Evolutionary conservation across 2,888 invertebrate genomes (phyloP), one percentile per base, ranked within the genome.

Genomic region (Nycteola revayana): DNA sequence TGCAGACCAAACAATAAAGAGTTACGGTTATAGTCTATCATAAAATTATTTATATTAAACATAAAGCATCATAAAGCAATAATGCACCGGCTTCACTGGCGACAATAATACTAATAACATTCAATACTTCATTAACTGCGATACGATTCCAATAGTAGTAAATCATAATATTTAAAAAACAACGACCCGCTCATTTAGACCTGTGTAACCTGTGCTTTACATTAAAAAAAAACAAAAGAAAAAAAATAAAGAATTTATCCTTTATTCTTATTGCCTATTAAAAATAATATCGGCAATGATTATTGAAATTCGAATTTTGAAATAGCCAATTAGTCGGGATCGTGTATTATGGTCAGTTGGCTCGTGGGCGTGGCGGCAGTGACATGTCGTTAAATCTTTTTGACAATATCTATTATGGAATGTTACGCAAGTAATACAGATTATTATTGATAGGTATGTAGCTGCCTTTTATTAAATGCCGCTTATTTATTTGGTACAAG

Each of bases 241-340:
- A 66, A 62, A 52, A 60, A 63, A 60, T 57, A 42, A 41, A 50
- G 55, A 51, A 56, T 58, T 54, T 57, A 64, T 64, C 61, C 56
- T 68, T n/a, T 70, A 60, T 45, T 71, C 71, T 76, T 78, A 75
- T 76, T 76, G 77, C 80, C 77, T 77, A 78, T 79, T 78, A 79
- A 81, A 78, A 75, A 79, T 71, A 67, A 76, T 75, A 79, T 75
- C 76, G 71, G 71, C 74, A 75, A 75, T 77, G 73, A 68, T 78
- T 75, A 81, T 82, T 83, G 78, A 82, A 77, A 80, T 72, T 73
- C 68, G 67, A 69, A 72, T 76, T 58, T 75, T 54, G 65, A 72
- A 77, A 82, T 75, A 75, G 69, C 76, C 80, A 77, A 80, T 83
- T 80, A 80, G 75, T 56, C 41, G 48, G 49, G 61, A 59, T 63